Base-by-base conservation (phyloP, 2,888 invertebrate species). In the Periphyllus acericola region DNA sequence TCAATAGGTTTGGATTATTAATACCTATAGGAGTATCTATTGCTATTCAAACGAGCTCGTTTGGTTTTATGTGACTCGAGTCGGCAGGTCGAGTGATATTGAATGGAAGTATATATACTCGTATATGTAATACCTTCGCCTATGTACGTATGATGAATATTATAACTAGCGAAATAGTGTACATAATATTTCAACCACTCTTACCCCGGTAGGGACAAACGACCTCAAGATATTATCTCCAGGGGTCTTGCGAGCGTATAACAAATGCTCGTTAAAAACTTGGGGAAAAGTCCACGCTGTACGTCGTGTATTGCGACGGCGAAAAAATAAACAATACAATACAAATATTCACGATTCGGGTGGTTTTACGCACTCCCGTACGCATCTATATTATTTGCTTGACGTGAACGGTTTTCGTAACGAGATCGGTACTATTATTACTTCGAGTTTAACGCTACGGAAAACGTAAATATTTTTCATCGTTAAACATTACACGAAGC, bases 231-330 rank as follows among this genome's bases (percentile, higher is more conserved):
- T 74, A 29, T 32, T 74, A 87, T 87, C 74, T 80, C 32, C 55
- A 25, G 40, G 4, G 40, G 55, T 66, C 21, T 87, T 74, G 32
- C 29, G 29, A 6, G 2, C 9, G 25, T 32, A 25, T 46, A 46
- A 3, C 36, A 3, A 36, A 6, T 46, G 80, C 72, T 87, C 80
- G 80, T 87, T 87, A 87, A 81, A 81, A 87, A 74, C 32, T 25
- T 36, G 21, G 29, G 32, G 74, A 80, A 83, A 76, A 74, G 34
- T 78, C 36, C 29, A 60, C 32, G 34, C n/a, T n/a, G n/a, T n/a
- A n/a, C n/a, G n/a, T n/a, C 11, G 40, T 68, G 52, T 71, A 34
- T 52, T 34, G 29, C 40, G 21, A 32, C 29, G 32, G 46, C 46
- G 72, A 78, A 82, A 52, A 74, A 66, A 82, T 71, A 55, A 83